Base-by-base conservation (phyloP, 37 sponge, comb jelly and placozoan species). In the Theonella swinhoei region DNA sequence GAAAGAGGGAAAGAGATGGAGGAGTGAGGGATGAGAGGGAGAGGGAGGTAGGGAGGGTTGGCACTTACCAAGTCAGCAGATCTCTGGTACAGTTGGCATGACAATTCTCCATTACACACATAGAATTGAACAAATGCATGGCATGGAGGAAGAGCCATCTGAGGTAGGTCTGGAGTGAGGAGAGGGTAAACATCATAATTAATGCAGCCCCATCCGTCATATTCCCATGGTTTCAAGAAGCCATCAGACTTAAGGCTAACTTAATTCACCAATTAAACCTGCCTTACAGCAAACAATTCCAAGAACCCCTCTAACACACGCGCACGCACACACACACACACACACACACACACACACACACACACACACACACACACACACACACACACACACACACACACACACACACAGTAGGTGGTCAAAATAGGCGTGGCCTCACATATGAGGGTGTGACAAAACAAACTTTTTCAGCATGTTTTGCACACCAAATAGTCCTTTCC, bases 111-210 rank as follows among this genome's bases (percentile, higher is more conserved):
- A 64, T 98, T 72, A 54, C 85, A 78, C 62, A 98, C 99, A 74
- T 98, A 96, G 82, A 98, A 98, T 89, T 98, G 99, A 3, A 94
- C 96, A 64, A 98, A 86, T 73, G 92, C 88, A 63, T 96, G 99
- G 61, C 96, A 98, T 22, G 35, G 62, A 42, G 74, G 25, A 1
- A 19, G 43, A 26, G 67, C 31, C 26, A 30, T n/a, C 31, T n/a
- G 7, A 8, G 74, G 33, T 68, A 4, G 34, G 34, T 33, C 30
- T 33, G 9, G 29, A 33, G 9, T 20, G 69, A 20, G 69, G 69
- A 5, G 20, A 20, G 31, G 69, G 64, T 63, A 5, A 63, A 28
- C 26, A 5, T n/a, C n/a, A n/a, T n/a, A n/a, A n/a, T n/a, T n/a
- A n/a, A n/a, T n/a, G n/a, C n/a, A n/a, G n/a, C n/a, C n/a, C n/a